Conservation (phyloP, 2,797 vertebrate genomes). For the Sandelia bainsii region DNA sequence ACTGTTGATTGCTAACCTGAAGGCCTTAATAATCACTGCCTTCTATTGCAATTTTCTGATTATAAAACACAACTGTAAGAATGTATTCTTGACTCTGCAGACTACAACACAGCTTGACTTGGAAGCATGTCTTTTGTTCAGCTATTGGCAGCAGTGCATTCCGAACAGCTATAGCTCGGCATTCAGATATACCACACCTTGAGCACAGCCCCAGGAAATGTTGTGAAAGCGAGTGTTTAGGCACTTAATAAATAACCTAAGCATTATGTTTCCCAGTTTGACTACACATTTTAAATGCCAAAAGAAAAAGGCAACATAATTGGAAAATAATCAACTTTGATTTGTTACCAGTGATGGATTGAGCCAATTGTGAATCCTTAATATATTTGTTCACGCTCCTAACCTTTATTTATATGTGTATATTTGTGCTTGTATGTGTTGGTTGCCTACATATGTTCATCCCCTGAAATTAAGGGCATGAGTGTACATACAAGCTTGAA, state of each 20-base stretch:
- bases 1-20: not conserved
- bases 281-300: slow-evolving; percentile 23
- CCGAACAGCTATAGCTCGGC: slow-evolving; percentile 1
- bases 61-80: not conserved
- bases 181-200: slow-evolving; percentile 6
- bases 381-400: slow-evolving; percentile 1
- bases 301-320: not conserved
- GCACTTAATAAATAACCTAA: slow-evolving; percentile 38
- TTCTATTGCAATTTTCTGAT: not conserved
- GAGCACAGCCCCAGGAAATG: slow-evolving; percentile 33
- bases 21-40: not conserved
- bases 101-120: not conserved
- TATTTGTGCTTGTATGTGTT: not conserved
- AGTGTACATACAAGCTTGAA: slow-evolving; percentile 12
- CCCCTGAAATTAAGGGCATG: not conserved
- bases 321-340: not conserved
- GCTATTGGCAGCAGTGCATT: not conserved
- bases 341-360: slow-evolving; percentile 9
- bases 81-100: not conserved
- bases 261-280: slow-evolving; percentile 13
- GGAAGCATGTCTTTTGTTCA: slow-evolving; percentile 1
- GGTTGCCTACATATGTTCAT: slow-evolving; percentile 26
- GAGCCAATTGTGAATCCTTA: not conserved
- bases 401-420: slow-evolving; percentile 7
- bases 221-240: slow-evolving; percentile 16